Evolutionary conservation across 1,140 invertebrate genomes (phyloP).

Genomic region (Drosophila simulans): DNA sequence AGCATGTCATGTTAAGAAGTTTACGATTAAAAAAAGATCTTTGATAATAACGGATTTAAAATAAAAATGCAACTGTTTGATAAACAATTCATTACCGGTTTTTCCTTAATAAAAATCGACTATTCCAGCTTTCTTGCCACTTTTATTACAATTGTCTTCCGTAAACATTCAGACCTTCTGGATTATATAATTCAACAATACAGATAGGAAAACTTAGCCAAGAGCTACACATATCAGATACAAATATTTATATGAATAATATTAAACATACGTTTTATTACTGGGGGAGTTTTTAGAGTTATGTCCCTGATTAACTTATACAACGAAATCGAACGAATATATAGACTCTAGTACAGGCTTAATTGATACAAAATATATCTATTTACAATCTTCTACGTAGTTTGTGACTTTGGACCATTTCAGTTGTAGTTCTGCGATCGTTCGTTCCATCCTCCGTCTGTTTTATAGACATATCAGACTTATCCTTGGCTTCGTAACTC

Average conservation of each 20-base stretch:
- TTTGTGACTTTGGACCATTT: conserved; percentile 75
- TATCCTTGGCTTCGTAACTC: conserved; percentile 51
- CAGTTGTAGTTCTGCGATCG: conserved; percentile 56
- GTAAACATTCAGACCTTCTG: conserved; percentile 52
- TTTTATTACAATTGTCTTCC: conserved; percentile 64
- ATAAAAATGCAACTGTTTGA: conserved; percentile 65
- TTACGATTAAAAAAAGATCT: conserved; percentile 46
- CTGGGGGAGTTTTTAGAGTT: conserved; percentile 29
- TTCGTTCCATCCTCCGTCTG: conserved; percentile 19
- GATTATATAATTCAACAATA: conserved; percentile 60
- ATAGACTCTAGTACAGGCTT: conserved; percentile 19
- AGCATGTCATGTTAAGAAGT: conserved; percentile 54
- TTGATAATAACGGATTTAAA: conserved; percentile 59
- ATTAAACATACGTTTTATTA: conserved; percentile 16
- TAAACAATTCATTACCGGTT: conserved; percentile 6
- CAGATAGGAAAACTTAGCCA: conserved; percentile 45
- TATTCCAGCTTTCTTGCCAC: conserved; percentile 33
- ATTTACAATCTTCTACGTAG: conserved; percentile 50
- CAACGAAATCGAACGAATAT: conserved; percentile 23
- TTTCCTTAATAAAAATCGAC: conserved; percentile 1
- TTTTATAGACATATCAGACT: conserved; percentile 56
- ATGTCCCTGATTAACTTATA: conserved; percentile 26
- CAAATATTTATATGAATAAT: conserved; percentile 29
- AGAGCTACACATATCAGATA: conserved; percentile 30
- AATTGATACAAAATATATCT: conserved; percentile 42